Percentiles rank a stretch among this genome's conserved stretches.
Conservation (phyloP, 2,113 vertebrate genomes). For the Clarias macrocephalus region DNA sequence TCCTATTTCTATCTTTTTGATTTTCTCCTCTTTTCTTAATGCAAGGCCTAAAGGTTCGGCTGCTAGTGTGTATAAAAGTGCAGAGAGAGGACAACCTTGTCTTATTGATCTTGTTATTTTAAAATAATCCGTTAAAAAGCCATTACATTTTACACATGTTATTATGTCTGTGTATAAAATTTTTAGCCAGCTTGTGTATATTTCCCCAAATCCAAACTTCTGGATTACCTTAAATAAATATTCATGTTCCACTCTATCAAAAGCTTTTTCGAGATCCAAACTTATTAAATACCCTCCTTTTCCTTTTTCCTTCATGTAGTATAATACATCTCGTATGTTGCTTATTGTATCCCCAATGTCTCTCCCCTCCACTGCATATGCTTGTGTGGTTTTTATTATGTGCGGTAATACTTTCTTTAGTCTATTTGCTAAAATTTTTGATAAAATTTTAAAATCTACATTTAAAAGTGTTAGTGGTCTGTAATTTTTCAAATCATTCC, state of each 20-base stretch:
- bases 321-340: not conserved
- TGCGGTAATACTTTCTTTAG: not conserved
- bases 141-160: not conserved
- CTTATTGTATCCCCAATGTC: not conserved
- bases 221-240: not conserved
- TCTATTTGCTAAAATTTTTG: not conserved
- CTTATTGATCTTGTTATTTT: not conserved
- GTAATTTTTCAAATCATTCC: not conserved
- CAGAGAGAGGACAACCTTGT: slow-evolving; percentile 13
- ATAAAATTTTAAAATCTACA: not conserved
- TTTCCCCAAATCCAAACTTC: not conserved
- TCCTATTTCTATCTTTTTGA: no score
- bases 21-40: no score
- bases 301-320: no score
- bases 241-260: not conserved
- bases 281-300: not conserved
- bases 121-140: not conserved
- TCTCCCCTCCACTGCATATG: not conserved
- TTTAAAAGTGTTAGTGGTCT: not conserved
- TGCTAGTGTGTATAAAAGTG: not conserved
- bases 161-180: not conserved
- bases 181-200: not conserved
- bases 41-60: no score
- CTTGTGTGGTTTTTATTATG: not conserved
- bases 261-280: not conserved